phyloP scores from a whole-genome alignment of 2,888 invertebrate genomes.

The Leucophora obtusa region DNA sequence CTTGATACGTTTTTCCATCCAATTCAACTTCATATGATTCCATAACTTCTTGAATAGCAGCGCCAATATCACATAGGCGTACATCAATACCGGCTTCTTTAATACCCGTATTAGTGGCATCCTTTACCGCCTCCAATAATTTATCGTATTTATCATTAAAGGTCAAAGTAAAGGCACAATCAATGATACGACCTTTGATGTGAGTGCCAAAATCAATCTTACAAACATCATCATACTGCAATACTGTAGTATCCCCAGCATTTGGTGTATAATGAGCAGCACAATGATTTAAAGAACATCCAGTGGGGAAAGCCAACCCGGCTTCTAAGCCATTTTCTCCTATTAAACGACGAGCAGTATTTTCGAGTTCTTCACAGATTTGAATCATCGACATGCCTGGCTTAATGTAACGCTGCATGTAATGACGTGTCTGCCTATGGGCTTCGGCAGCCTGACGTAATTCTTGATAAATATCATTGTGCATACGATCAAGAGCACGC shows the following conservation, averaged over 20 bases:
- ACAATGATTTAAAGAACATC: slow-evolving; percentile 98
- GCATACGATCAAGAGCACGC: slow-evolving; percentile 91
- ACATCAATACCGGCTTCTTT: slow-evolving; percentile 97
- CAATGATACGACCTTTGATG: slow-evolving; percentile 98
- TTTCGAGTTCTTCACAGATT: slow-evolving; percentile 97
- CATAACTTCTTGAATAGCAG: slow-evolving; percentile 99
- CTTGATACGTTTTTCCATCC: slow-evolving; percentile 96
- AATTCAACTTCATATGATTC: slow-evolving; percentile 99
- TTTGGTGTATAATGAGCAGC: slow-evolving; percentile 99
- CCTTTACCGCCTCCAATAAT: slow-evolving; percentile 95
- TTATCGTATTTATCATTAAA: slow-evolving; percentile 98
- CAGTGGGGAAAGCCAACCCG: slow-evolving; percentile 97
- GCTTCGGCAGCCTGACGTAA: slow-evolving; percentile 98
- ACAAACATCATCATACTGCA: slow-evolving; percentile 97
- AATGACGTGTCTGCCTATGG: slow-evolving; percentile 89
- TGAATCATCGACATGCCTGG: slow-evolving; percentile 99
- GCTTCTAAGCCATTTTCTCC: slow-evolving; percentile 97
- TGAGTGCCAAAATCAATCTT: slow-evolving; percentile 99
- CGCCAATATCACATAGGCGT: slow-evolving; percentile 96
- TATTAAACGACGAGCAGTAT: slow-evolving; percentile 93
- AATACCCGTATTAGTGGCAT: slow-evolving; percentile 99
- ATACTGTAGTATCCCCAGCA: slow-evolving; percentile 96
- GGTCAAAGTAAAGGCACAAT: slow-evolving; percentile 98
- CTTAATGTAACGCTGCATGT: slow-evolving; percentile 94
- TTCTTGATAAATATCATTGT: slow-evolving; percentile 96